Evolutionary conservation across 2,888 invertebrate species (phyloP).

Genomic region (Temnothorax unifasciatus): DNA sequence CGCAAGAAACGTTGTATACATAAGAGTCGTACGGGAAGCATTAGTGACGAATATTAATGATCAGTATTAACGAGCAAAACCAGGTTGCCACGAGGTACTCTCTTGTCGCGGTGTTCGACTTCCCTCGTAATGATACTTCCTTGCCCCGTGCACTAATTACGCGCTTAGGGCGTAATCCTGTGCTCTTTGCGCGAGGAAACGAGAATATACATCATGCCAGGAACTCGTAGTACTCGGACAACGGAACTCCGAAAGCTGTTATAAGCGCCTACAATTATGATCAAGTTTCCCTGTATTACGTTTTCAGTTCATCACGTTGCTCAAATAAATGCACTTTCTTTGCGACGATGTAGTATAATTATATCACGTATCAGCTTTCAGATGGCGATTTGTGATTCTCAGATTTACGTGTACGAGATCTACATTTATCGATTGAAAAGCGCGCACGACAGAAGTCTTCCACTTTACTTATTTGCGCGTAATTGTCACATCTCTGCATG

Average conservation of each 20-base stretch:
- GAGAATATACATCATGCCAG: conserved; percentile 17
- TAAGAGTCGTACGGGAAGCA: conserved; percentile 5
- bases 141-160: conserved; percentile 41
- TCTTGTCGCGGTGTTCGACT: conserved; percentile 51
- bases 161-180: conserved; percentile 49
- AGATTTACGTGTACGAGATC: neutral
- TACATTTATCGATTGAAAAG: neutral
- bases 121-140: conserved; percentile 54
- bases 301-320: neutral
- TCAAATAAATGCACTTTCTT: neutral
- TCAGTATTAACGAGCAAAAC: conserved; percentile 49
- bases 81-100: conserved; percentile 21
- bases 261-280: conserved; percentile 18
- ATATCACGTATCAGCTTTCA: conserved; percentile 6
- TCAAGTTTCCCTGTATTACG: conserved; percentile 12
- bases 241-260: conserved; percentile 35
- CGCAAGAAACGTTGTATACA: conserved; percentile 1
- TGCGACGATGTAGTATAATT: neutral
- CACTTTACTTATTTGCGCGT: neutral
- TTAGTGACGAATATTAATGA: conserved; percentile 53
- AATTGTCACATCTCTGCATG: neutral
- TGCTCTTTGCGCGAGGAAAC: conserved; percentile 34
- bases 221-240: conserved; percentile 26
- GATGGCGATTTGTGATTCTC: neutral
- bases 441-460: neutral